phyloP scores from a whole-genome alignment of 2,888 invertebrate genomes.

The Ferrisia virgata region DNA sequence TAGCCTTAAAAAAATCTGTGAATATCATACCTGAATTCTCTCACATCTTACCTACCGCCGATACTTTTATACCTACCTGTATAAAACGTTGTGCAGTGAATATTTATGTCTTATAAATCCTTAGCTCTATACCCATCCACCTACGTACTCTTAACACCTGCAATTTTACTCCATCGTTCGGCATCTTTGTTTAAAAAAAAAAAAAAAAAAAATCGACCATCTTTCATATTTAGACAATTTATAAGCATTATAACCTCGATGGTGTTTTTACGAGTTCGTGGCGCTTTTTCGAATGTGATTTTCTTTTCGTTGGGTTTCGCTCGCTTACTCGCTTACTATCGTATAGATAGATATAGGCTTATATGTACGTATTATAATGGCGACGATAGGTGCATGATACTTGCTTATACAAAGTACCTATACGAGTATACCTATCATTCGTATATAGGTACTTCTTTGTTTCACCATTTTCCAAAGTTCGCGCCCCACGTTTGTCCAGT shows the following conservation, averaged over 20 bases:
- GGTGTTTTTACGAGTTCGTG: conserved; percentile 16
- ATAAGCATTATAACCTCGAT: background rate
- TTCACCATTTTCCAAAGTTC: background rate
- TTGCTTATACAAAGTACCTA: background rate
- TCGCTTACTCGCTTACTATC: background rate
- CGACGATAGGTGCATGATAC: too few relatives aligned
- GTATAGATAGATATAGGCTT: background rate
- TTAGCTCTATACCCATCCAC: conserved; percentile 19
- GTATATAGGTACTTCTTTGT: background rate
- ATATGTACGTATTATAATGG: background rate
- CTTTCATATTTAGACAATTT: conserved; percentile 32
- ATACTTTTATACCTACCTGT: conserved; percentile 32
- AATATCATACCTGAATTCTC: conserved; percentile 30
- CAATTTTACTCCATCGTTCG: conserved; percentile 33
- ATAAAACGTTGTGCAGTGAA: conserved; percentile 20
- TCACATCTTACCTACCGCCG: conserved; percentile 28
- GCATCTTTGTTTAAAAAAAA: conserved; percentile 35
- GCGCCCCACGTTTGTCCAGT: background rate
- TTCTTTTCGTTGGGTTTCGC: background rate
- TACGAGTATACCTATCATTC: too few relatives aligned
- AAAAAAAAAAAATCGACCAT: conserved; percentile 36
- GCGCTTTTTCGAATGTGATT: background rate
- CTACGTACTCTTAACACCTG: conserved; percentile 35
- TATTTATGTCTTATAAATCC: conserved; percentile 33
- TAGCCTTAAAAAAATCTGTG: conserved; percentile 24